Conservation (phyloP, 2,888 invertebrate species). For the Clistopyga incitator region DNA sequence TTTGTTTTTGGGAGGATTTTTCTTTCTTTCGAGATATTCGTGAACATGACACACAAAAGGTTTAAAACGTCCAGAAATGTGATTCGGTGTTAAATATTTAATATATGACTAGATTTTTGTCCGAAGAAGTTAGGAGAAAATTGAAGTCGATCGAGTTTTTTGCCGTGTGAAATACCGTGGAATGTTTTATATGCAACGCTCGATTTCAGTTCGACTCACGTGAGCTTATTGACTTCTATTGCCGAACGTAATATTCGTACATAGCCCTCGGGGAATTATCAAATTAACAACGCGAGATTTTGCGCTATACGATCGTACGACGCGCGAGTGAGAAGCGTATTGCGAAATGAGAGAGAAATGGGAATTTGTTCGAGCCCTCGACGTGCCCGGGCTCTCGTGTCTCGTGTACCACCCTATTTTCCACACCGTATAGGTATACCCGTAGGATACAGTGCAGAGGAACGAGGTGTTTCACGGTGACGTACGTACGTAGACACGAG, state of each 20-base stretch:
- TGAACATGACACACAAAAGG: too few species aligned
- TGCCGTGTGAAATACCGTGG: too few species aligned
- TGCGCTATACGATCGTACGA: neutral
- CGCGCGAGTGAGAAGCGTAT: neutral
- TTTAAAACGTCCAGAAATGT: too few species aligned
- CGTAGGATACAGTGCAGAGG: neutral
- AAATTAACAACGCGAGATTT: conserved; percentile 8
- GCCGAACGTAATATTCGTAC: neutral
- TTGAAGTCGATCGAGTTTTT: too few species aligned
- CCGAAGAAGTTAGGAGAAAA: too few species aligned
- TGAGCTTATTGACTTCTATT: neutral
- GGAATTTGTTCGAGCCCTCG: conserved; percentile 10
- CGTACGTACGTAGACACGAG: conserved; percentile 26
- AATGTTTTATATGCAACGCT: neutral
- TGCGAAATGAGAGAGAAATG: conserved; percentile 12
- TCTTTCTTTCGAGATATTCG: too few species aligned
- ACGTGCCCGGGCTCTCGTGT: conserved; percentile 9
- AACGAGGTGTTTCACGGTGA: conserved; percentile 2
- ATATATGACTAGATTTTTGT: too few species aligned
- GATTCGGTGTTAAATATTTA: too few species aligned
- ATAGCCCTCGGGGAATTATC: conserved; percentile 9
- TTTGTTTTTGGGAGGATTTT: too few species aligned
- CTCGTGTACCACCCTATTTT: neutral
- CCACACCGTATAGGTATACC: neutral
- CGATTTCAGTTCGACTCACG: neutral